Percentiles rank a stretch among this genome's conserved stretches.
phyloP scores from a whole-genome alignment of 2,888 invertebrate species.

The Allolobophora icterica region DNA sequence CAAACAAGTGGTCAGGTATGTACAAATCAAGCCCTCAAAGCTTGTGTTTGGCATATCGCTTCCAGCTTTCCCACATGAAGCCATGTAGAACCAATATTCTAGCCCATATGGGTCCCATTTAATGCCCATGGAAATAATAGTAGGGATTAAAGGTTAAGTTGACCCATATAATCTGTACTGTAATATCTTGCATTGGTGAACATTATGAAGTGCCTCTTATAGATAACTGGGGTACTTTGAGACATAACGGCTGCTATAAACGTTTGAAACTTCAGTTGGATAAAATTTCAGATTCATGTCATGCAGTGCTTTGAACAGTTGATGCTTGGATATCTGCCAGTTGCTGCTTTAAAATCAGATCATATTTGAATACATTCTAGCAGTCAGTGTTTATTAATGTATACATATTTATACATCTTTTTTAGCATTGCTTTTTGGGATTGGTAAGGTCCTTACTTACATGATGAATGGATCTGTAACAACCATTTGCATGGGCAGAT shows the following conservation, averaged over 20 bases:
- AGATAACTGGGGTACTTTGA: not conserved
- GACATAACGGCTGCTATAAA: not conserved
- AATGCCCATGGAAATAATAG: too few relatives aligned
- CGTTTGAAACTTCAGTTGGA: not conserved
- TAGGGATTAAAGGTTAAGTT: not conserved
- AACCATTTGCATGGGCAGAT: too few relatives aligned
- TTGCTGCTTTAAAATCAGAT: not conserved
- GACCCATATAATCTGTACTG: not conserved
- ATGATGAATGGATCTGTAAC: too few relatives aligned
- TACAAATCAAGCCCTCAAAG: not conserved
- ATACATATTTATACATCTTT: not conserved
- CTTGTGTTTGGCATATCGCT: not conserved
- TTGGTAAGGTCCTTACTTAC: too few relatives aligned
- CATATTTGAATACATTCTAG: not conserved
- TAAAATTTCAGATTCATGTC: not conserved
- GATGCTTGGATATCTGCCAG: not conserved
- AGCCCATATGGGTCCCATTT: too few relatives aligned
- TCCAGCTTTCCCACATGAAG: not conserved
- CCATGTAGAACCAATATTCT: too few relatives aligned
- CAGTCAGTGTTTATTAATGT: not conserved
- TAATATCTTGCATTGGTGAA: not conserved
- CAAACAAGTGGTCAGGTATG: not conserved
- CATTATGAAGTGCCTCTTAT: not conserved
- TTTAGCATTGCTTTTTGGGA: too few relatives aligned
- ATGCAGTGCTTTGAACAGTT: not conserved